These are phyloP conservation scores for Liolophura sinensis DNA, from an alignment of 1,140 invertebrate species.

Conservation along the genomic window DNA sequence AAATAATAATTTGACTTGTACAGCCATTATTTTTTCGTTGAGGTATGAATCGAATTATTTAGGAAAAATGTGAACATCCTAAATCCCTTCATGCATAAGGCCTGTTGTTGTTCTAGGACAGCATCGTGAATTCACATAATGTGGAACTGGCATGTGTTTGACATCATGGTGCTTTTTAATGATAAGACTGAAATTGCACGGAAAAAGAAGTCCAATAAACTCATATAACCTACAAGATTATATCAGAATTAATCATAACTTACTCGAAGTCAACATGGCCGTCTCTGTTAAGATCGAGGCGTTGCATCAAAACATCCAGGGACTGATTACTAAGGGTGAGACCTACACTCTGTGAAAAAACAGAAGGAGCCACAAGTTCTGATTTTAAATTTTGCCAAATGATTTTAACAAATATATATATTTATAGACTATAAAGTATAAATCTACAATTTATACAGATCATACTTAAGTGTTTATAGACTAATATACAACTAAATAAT, in stretches of 20 bases:
- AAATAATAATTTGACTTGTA: no score
- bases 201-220: no score
- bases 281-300: constrained; percentile 43
- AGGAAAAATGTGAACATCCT: no score
- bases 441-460: background rate
- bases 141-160: no score
- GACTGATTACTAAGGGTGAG: constrained; percentile 38
- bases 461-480: background rate
- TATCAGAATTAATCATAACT: constrained; percentile 10
- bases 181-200: no score
- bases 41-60: no score
- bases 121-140: no score
- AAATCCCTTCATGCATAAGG: no score
- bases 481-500: background rate
- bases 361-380: background rate
- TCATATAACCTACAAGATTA: no score
- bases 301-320: constrained; percentile 39
- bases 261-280: constrained; percentile 47
- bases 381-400: background rate
- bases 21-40: no score
- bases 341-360: constrained; percentile 34
- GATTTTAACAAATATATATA: background rate
- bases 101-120: no score
- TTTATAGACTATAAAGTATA: background rate
- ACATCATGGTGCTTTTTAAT: no score